Base-by-base conservation (phyloP, 2,113 vertebrate species). In the Coreoperca whiteheadi region DNA sequence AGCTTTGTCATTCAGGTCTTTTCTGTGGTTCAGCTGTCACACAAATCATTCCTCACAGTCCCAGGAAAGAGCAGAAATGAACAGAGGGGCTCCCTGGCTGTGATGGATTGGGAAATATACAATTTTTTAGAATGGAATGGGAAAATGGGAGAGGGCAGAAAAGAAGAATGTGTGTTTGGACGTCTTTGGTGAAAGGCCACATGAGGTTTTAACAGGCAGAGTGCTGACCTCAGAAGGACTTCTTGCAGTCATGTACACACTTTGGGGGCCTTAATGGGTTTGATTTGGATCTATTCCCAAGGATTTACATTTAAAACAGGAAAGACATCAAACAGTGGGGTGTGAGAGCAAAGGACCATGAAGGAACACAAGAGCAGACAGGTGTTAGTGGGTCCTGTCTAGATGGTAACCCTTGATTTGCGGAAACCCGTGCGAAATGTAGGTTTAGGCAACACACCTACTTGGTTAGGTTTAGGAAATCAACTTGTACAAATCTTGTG, bases 71-170 rank as follows among this genome's bases (percentile, higher is more conserved):
- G 63, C 60, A 56, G 73, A 64, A 76, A 46, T 77, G 70, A 85
- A 39, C 25, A 6, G 0, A 69, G 23, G 41, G 46, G 23, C 61
- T 60, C 34, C 7, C 18, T 46, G 54, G 18, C 4, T 1, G 8
- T 48, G 28, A 76, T 63, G 77, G 64, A 77, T 65, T 60, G 46
- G 23, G 34, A 86, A 77, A 89, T 84, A 43, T 64, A 76, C 34
- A 72, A 0, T 57, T 71, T 81, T 79, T 79, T 23, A 85, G 39
- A 82, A 76, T 65, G 30, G 4, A 70, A 66, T 12, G 12, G 43
- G 77, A 76, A 77, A 83, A 67, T 0, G 2, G 23, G 39, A 37
- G 18, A 50, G 28, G 6, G 14, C 37, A 50, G 41, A 66, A 3
- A 72, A 73, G 82, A 74, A 66, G 20, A 75, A 72, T 61, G 56